Base-by-base conservation (phyloP, 2,113 vertebrate genomes). In the Papio anubis region DNA sequence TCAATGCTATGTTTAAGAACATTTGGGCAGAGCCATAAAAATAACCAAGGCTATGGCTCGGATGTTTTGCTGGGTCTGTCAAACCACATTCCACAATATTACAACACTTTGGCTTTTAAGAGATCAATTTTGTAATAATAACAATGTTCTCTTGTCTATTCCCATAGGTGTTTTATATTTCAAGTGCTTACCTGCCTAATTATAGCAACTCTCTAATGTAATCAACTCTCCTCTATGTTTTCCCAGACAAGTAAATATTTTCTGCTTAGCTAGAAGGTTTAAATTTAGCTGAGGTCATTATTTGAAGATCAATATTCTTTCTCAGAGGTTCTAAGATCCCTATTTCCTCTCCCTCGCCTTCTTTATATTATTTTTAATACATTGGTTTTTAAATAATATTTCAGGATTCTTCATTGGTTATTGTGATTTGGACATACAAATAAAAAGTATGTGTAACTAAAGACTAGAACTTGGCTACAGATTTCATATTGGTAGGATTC, bases 231-330 rank as follows among this genome's bases (percentile, higher is more conserved):
- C 80, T 93, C 13, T 68, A 3, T 35, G 25, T 43, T 87, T 92
- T 70, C 84, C 38, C 73, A 52, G 85, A 88, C 40, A 75, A 89
- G 89, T 96, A 93, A 50, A 35, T 85, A 35, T 38, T 35, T 90
- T 89, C 80, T 84, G 70, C 75, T 97, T 81, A 70, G 78, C 50
- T 43, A 75, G 35, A 86, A 95, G 72, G 66, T 96, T 93, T 98
- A 96, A 92, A 95, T 96, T 64, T 89, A 96, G 94, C 89, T 85
- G 52, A 88, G 8, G 43, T 96, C 86, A 66, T 59, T 90, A 94
- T 95, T 81, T 90, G 35, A 35, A 89, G 93, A 85, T 96, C 83
- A 79, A 88, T 93, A 95, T 90, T 88, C 70, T 94, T 94, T 81
- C 64, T 78, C 9, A 3, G 38, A 48, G 55, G 90, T 68, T 97